Conservation (phyloP, 2,797 vertebrate species). For the Percopsis omiscomaycus region DNA sequence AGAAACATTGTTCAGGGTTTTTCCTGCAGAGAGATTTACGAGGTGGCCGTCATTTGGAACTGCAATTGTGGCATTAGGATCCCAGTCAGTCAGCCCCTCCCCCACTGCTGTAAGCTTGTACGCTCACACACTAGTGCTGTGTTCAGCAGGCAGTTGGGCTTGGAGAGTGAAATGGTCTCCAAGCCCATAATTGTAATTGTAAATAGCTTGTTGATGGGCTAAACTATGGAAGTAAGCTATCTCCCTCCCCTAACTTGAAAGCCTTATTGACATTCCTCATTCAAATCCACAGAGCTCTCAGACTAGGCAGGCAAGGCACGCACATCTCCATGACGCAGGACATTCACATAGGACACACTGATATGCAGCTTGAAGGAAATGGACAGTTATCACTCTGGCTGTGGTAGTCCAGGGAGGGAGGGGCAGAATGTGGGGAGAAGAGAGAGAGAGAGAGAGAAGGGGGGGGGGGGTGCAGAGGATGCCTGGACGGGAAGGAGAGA, state of each 20-base stretch:
- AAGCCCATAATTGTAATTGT: too few relatives aligned
- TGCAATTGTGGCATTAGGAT: too few relatives aligned
- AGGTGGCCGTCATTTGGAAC: too few relatives aligned
- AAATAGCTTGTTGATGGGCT: too few relatives aligned
- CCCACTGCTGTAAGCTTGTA: too few relatives aligned
- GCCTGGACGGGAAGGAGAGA: neutral
- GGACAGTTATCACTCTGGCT: conserved; percentile 49
- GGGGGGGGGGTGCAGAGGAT: neutral
- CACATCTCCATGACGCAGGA: conserved; percentile 32
- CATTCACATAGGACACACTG: conserved; percentile 46
- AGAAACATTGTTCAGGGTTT: too few relatives aligned
- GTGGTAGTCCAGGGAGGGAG: conserved; percentile 26
- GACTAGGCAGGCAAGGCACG: conserved; percentile 21
- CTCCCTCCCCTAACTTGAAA: conserved; percentile 14
- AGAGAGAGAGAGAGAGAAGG: conserved; percentile 9
- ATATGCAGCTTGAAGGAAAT: conserved; percentile 42
- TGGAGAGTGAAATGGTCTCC: too few relatives aligned
- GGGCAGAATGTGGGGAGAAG: conserved; percentile 1
- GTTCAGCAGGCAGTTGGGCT: too few relatives aligned
- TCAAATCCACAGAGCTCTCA: conserved; percentile 11
- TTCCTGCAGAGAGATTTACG: too few relatives aligned
- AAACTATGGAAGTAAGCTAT: neutral
- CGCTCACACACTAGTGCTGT: too few relatives aligned
- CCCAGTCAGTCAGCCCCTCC: too few relatives aligned
- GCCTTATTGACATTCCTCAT: conserved; percentile 39